Conservation (phyloP, 2,113 vertebrate genomes). For the Prochilodus magdalenae region DNA sequence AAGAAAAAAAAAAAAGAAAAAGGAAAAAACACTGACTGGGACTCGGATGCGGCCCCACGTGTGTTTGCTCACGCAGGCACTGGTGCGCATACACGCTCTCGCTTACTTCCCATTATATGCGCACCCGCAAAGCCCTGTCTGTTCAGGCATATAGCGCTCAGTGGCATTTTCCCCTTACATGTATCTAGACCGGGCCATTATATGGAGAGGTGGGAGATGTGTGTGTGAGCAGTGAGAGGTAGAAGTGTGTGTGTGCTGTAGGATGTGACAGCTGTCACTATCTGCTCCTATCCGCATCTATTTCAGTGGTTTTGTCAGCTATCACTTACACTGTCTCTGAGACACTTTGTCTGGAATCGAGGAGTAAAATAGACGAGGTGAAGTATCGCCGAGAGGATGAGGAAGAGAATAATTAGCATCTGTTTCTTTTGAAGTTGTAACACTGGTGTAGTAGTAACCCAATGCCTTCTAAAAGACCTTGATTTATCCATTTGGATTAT, state of each 20-base stretch:
- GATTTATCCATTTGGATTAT: background rate
- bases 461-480: background rate
- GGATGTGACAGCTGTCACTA: constrained; percentile 54
- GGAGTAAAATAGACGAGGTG: constrained; percentile 25
- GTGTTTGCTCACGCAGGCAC: constrained; percentile 6
- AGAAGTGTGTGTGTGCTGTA: constrained; percentile 39
- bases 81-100: background rate
- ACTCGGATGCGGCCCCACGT: constrained; percentile 20
- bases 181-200: constrained; percentile 13
- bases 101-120: constrained; percentile 13
- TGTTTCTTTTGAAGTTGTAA: background rate
- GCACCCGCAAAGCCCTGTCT: constrained; percentile 16
- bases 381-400: constrained; percentile 5
- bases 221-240: constrained; percentile 41
- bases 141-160: constrained; percentile 15
- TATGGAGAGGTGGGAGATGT: constrained; percentile 31
- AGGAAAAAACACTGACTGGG: constrained; percentile 41
- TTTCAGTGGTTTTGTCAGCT: constrained; percentile 49
- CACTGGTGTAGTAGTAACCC: background rate
- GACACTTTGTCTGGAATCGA: constrained; percentile 9
- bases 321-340: constrained; percentile 34
- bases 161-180: constrained; percentile 21
- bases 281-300: constrained; percentile 40
- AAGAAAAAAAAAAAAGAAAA: constrained; percentile 12
- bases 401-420: constrained; percentile 28